These are phyloP conservation scores for Lindbergichthys nudifrons DNA, from an alignment of 2,797 vertebrate genomes.

Conservation along the genomic window DNA sequence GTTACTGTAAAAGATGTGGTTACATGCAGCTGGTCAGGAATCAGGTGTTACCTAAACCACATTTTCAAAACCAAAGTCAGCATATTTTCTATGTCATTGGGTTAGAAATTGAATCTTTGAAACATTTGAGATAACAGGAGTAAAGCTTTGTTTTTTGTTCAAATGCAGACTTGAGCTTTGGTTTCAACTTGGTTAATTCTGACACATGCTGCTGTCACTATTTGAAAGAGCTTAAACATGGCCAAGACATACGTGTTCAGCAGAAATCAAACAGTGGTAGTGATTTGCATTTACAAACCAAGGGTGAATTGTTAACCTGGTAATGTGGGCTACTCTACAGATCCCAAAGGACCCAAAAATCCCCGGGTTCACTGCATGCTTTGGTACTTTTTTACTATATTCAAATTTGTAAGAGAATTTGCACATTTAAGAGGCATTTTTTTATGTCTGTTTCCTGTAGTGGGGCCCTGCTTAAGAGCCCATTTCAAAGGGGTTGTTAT, in stretches of 20 bases:
- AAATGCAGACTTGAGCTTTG: neutral
- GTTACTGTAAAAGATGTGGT: neutral
- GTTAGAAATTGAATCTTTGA: no score
- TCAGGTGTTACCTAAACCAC: no score
- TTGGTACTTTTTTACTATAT: neutral
- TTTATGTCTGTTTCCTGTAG: neutral
- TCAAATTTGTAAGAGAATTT: no score
- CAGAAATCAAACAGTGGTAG: no score
- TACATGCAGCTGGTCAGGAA: neutral
- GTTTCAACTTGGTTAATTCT: conserved; percentile 7
- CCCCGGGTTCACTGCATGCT: neutral
- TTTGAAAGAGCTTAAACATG: neutral
- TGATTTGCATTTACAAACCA: neutral
- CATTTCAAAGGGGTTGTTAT: neutral
- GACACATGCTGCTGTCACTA: neutral
- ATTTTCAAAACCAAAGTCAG: no score
- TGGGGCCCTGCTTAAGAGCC: neutral
- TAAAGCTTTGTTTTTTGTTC: no score
- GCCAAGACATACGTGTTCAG: neutral
- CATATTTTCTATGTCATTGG: no score
- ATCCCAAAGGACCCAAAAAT: no score
- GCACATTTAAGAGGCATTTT: no score
- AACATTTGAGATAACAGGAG: no score
- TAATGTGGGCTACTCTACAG: no score
- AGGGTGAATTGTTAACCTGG: neutral